Evolutionary conservation across 2,888 invertebrate species (phyloP), one percentile per base, ranked within the genome.

Genomic region (Papilio demoleus): DNA sequence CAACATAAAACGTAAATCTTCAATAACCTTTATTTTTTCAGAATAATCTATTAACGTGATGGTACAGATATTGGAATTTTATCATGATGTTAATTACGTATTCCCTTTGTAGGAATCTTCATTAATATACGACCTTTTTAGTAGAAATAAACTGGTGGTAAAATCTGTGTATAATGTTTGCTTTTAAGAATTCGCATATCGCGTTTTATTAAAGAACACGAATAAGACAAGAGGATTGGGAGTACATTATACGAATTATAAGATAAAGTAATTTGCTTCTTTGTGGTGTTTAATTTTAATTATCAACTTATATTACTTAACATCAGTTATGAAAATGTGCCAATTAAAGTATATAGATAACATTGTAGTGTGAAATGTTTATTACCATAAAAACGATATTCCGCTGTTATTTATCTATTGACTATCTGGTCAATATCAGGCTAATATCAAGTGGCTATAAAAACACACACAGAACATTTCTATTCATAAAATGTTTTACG

Each of bases 351-450:
- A 31, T 27, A 27, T 27, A n/a, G 53, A 27, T 53, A 53, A 53
- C 3, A 5, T 4, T 56, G 24, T 56, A 8, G 17, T n/a, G 27
- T 31, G 17, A 53, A 56, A n/a, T n/a, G 27, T 31, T 31, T n/a
- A n/a, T n/a, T n/a, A n/a, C n/a, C n/a, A 56, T 31, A 56, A 56
- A 56, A 56, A 56, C 31, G 2, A 27, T 56, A 56, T 17, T n/a
- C n/a, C 53, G 53, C 53, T 56, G 17, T 56, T 56, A 27, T 53
- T 56, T 56, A 56, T 56, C 53, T 56, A 56, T 56, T 56, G 53
- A 31, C 53, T 56, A 56, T 56, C 53, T 31, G 31, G n/a, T 12
- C 53, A 56, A 56, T 56, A 56, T 56, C 53, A 31, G 53, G 31
- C 24, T 50, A 31, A 31, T 31, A 31, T 56, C 31, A 17, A 56